Evolutionary conservation across 2,888 invertebrate genomes (phyloP).

Genomic region (Psylliodes chrysocephalus): DNA sequence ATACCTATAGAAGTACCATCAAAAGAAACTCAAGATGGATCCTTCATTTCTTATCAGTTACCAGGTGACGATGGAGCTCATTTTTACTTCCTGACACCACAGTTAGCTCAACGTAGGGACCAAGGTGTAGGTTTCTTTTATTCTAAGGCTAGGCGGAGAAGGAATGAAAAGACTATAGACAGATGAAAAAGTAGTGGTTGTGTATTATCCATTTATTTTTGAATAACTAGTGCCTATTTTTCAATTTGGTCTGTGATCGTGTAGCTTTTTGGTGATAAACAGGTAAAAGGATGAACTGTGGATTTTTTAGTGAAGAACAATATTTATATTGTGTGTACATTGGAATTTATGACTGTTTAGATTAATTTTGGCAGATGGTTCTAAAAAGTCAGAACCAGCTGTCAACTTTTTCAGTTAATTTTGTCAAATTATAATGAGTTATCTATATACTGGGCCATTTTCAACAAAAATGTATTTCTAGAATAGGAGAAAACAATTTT

Average conservation of each 20-base stretch:
- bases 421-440: no score
- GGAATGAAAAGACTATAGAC: conserved; percentile 45
- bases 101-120: conserved; percentile 65
- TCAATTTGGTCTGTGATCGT: conserved; percentile 53
- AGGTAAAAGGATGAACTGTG: conserved; percentile 12
- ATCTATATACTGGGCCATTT: neutral
- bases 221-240: conserved; percentile 49
- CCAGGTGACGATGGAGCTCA: conserved; percentile 82
- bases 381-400: neutral
- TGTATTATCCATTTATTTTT: conserved; percentile 10
- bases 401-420: neutral
- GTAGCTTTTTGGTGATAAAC: conserved; percentile 35
- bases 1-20: conserved; percentile 48
- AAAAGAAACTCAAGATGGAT: conserved; percentile 55
- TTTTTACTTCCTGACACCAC: conserved; percentile 82
- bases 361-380: neutral
- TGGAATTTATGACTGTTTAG: conserved; percentile 2
- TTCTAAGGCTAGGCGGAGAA: conserved; percentile 50
- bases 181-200: conserved; percentile 42
- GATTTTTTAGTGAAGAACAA: conserved; percentile 12
- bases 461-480: neutral
- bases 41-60: conserved; percentile 77
- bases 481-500: no score
- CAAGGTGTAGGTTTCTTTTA: conserved; percentile 59
- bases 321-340: neutral